Conservation (phyloP, 2,113 vertebrate species). For the Hiodon tergisus region DNA sequence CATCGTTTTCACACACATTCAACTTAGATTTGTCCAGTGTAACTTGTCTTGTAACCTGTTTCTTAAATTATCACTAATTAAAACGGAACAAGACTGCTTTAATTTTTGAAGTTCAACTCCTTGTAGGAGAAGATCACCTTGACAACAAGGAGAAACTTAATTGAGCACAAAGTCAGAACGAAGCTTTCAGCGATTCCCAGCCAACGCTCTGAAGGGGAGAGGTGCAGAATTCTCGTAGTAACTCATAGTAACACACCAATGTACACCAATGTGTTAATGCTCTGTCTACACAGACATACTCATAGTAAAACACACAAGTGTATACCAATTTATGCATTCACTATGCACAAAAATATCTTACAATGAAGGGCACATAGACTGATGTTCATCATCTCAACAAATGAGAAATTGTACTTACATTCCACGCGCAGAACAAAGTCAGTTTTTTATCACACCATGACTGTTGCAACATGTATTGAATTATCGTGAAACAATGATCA, state of each 20-base stretch:
- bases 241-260: not conserved
- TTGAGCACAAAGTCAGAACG: slow-evolving; percentile 1
- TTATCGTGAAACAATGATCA: too few relatives aligned
- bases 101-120: not conserved
- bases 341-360: too few relatives aligned
- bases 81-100: not conserved
- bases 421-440: too few relatives aligned
- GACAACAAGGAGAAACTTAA: slow-evolving; percentile 5
- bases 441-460: too few relatives aligned
- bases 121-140: slow-evolving; percentile 1
- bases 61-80: not conserved
- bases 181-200: not conserved
- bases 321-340: too few relatives aligned
- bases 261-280: not conserved
- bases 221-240: not conserved
- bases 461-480: too few relatives aligned
- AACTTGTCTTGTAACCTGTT: not conserved
- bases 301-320: not conserved
- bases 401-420: too few relatives aligned
- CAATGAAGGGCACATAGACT: too few relatives aligned
- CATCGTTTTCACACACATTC: not conserved
- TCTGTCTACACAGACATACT: not conserved
- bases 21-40: too few relatives aligned
- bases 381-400: too few relatives aligned
- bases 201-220: slow-evolving; percentile 6